Conservation (phyloP, 2,888 invertebrate species). For the Drosophila ezoana region DNA sequence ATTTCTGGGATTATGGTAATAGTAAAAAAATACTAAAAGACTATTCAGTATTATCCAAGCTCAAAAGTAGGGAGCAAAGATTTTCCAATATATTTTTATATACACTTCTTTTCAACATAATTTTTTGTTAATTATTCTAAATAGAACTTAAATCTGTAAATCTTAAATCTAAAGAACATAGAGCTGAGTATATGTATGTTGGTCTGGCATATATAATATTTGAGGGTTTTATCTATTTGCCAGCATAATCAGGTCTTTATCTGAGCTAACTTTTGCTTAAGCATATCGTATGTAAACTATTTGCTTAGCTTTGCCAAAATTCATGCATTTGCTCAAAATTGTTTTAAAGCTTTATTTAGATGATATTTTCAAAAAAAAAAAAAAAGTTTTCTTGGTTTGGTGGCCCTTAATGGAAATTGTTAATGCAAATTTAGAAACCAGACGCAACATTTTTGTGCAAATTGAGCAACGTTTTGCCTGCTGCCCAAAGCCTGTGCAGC, state of each 20-base stretch:
- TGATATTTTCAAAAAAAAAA: slow-evolving; percentile 30
- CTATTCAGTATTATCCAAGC: too few species aligned
- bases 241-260: not conserved
- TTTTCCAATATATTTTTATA: too few species aligned
- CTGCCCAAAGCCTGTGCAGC: slow-evolving; percentile 30
- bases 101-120: too few species aligned
- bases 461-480: slow-evolving; percentile 58
- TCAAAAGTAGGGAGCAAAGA: too few species aligned
- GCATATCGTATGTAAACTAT: slow-evolving; percentile 15
- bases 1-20: not conserved
- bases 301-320: slow-evolving; percentile 44
- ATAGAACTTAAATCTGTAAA: too few species aligned
- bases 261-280: not conserved
- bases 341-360: slow-evolving; percentile 75
- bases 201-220: too few species aligned
- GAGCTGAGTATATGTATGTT: too few species aligned
- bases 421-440: slow-evolving; percentile 9
- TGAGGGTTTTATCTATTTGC: too few species aligned
- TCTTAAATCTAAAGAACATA: too few species aligned
- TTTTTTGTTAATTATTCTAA: too few species aligned
- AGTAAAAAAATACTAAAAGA: too few species aligned
- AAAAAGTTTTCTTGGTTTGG: slow-evolving; percentile 79
- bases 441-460: slow-evolving; percentile 34
- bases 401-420: slow-evolving; percentile 39
- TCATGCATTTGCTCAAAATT: slow-evolving; percentile 70